These are phyloP conservation scores for Entomobrya proxima DNA, from an alignment of 2,888 invertebrate genomes.

Conservation along the genomic window DNA sequence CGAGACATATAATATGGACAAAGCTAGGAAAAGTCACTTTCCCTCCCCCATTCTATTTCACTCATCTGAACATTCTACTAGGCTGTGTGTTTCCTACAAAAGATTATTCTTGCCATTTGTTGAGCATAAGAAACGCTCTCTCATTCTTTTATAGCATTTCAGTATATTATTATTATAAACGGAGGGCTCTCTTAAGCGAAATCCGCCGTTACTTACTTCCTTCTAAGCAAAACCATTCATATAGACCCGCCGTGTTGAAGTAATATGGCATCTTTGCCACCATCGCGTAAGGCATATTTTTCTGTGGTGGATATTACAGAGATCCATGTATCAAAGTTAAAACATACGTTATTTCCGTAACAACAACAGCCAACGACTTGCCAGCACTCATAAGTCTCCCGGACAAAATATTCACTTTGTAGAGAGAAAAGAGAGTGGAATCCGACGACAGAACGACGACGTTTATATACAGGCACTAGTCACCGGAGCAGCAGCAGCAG, in stretches of 20 bases:
- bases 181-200: background rate
- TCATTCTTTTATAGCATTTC: background rate
- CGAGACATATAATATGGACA: conserved; percentile 3
- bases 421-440: background rate
- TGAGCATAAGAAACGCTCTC: background rate
- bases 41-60: background rate
- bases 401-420: background rate
- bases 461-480: background rate
- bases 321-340: conserved; percentile 43
- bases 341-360: conserved; percentile 39
- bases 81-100: background rate
- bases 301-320: background rate
- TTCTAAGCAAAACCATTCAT: background rate
- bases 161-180: conserved; percentile 22
- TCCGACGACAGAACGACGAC: background rate
- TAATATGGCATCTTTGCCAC: no score
- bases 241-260: no score
- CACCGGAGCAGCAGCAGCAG: background rate
- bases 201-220: background rate
- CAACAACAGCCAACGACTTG: conserved; percentile 43
- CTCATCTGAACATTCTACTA: background rate
- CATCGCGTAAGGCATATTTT: background rate
- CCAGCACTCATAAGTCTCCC: conserved; percentile 51
- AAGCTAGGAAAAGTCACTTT: background rate
- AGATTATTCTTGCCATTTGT: conserved; percentile 32